phyloP scores from a whole-genome alignment of 2,113 vertebrate species.

The Nematolebias whitei region DNA sequence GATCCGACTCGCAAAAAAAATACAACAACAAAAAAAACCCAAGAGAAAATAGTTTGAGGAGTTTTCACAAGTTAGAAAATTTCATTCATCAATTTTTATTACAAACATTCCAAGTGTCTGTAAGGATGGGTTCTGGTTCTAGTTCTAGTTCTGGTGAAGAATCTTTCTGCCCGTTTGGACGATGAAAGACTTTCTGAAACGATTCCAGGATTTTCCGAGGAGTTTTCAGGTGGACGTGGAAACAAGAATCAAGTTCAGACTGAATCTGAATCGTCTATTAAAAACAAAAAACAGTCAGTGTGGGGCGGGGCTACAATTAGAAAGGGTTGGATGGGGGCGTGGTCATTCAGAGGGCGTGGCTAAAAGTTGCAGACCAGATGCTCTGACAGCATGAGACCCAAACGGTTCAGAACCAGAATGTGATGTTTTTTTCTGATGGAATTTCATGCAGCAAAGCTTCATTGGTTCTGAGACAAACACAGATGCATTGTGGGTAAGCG shows the following conservation, averaged over 20 bases:
- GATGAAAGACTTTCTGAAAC: neutral
- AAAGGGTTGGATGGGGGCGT: neutral
- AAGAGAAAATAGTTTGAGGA: no score
- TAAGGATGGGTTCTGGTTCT: no score
- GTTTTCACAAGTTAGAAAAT: no score
- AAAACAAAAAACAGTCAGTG: neutral
- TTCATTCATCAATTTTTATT: no score
- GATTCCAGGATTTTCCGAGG: neutral
- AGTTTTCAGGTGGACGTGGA: neutral
- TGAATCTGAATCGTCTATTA: neutral
- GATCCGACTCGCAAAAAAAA: no score
- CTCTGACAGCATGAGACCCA: neutral
- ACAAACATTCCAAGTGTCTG: no score
- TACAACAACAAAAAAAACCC: no score
- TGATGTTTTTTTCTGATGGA: neutral
- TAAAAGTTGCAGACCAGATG: neutral
- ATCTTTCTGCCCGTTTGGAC: no score
- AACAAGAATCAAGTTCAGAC: neutral
- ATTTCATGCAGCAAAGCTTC: neutral
- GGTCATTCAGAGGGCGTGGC: neutral
- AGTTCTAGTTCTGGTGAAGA: no score
- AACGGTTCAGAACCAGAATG: neutral
- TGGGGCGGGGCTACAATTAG: neutral
- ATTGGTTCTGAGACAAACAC: neutral
- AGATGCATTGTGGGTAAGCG: constrained; percentile 35